Percentiles rank a stretch among this genome's conserved stretches.
Evolutionary conservation across 2,888 invertebrate genomes (phyloP).

Genomic region (Drosophila quasianomalipes): DNA sequence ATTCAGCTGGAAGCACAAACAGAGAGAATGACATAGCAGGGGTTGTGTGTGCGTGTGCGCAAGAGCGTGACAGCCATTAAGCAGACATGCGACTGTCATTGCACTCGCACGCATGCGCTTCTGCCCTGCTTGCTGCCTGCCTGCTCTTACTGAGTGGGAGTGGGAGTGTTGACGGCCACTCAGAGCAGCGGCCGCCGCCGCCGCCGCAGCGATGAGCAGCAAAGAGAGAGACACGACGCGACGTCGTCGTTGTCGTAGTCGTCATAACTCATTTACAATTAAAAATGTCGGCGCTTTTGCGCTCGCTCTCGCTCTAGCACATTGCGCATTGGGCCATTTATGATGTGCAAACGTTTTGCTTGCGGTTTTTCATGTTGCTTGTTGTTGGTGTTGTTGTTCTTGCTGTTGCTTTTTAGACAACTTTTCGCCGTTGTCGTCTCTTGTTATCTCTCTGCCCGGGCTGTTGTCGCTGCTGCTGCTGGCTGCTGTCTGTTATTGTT

Average conservation of each 20-base stretch:
- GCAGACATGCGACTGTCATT: slow-evolving; percentile 46
- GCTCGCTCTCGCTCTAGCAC: slow-evolving; percentile 43
- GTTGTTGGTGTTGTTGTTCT: slow-evolving; percentile 21
- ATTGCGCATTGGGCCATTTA: slow-evolving; percentile 68
- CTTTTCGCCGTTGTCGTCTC: slow-evolving; percentile 75
- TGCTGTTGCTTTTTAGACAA: slow-evolving; percentile 59
- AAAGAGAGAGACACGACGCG: slow-evolving; percentile 44
- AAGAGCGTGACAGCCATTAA: slow-evolving; percentile 60
- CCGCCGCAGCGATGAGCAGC: slow-evolving; percentile 36
- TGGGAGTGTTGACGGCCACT: slow-evolving; percentile 74
- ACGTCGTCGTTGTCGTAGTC: slow-evolving; percentile 27
- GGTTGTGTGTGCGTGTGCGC: slow-evolving; percentile 50
- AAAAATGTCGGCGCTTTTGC: slow-evolving; percentile 84
- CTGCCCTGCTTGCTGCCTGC: slow-evolving; percentile 23
- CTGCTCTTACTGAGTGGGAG: slow-evolving; percentile 26
- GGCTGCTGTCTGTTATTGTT: neutral
- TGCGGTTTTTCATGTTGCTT: slow-evolving; percentile 80
- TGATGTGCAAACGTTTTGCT: slow-evolving; percentile 84
- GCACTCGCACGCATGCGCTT: slow-evolving; percentile 71
- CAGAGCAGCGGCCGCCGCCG: slow-evolving; percentile 32
- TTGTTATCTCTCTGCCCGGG: slow-evolving; percentile 59
- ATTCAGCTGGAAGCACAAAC: slow-evolving; percentile 48
- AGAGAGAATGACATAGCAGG: slow-evolving; percentile 35
- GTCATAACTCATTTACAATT: slow-evolving; percentile 84
- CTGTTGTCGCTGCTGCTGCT: slow-evolving; percentile 40